phyloP scores from a whole-genome alignment of 2,113 vertebrate genomes.

The Rhinoderma darwinii region DNA sequence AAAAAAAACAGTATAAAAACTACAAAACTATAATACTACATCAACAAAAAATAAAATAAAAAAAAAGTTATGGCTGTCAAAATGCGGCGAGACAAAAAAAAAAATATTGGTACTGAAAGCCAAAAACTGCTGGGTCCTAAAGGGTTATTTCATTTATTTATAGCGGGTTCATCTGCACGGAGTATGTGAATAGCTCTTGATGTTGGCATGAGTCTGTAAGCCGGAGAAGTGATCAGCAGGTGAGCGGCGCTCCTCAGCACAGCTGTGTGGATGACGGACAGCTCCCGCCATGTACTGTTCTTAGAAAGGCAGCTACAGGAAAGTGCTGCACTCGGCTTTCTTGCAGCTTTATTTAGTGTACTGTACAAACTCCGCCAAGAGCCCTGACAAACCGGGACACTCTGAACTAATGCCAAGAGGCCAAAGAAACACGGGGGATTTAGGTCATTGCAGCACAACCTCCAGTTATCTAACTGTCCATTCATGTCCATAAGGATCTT shows the following conservation, averaged over 20 bases:
- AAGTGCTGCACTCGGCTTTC: slow-evolving; percentile 49
- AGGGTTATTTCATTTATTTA: too few relatives aligned
- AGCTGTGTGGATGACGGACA: slow-evolving; percentile 42
- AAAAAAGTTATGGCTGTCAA: too few relatives aligned
- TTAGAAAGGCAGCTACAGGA: slow-evolving; percentile 47
- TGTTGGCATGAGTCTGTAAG: too few relatives aligned
- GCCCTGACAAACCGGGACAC: slow-evolving; percentile 50
- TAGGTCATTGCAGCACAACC: background rate
- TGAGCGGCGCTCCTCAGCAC: slow-evolving; percentile 21
- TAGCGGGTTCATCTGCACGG: too few relatives aligned
- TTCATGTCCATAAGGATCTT: background rate
- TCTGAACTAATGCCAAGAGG: slow-evolving; percentile 43
- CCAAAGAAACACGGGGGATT: slow-evolving; percentile 11
- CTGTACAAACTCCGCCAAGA: slow-evolving; percentile 2
- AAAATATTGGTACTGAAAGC: too few relatives aligned
- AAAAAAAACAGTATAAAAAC: too few relatives aligned
- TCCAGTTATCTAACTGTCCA: too few relatives aligned
- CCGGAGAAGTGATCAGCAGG: background rate
- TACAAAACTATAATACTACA: too few relatives aligned
- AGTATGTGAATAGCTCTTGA: too few relatives aligned
- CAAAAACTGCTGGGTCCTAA: too few relatives aligned
- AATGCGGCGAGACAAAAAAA: too few relatives aligned
- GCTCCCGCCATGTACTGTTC: background rate
- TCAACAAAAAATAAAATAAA: too few relatives aligned
- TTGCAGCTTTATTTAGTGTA: slow-evolving; percentile 40